phyloP scores from a whole-genome alignment of 2,113 vertebrate genomes.

The Notarius lentiginosus region DNA sequence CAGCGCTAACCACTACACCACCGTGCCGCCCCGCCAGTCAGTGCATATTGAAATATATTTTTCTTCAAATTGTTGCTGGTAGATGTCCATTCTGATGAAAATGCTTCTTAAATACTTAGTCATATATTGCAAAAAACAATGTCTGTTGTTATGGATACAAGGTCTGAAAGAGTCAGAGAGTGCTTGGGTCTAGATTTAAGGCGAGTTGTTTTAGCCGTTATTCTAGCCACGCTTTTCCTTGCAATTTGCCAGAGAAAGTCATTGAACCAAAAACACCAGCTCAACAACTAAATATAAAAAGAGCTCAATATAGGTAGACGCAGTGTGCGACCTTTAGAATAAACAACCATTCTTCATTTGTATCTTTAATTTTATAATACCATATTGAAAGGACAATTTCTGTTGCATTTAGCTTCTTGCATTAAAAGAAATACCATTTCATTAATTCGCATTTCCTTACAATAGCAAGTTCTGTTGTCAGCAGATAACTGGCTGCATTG shows the following conservation, averaged over 20 bases:
- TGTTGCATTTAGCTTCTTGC: slow-evolving; percentile 27
- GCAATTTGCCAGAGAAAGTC: neutral
- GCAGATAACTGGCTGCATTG: slow-evolving; percentile 56
- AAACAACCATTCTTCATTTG: slow-evolving; percentile 4
- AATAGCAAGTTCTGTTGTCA: slow-evolving; percentile 45
- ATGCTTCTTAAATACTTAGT: neutral
- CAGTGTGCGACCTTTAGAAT: slow-evolving; percentile 5
- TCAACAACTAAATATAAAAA: slow-evolving; percentile 5
- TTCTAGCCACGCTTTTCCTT: neutral
- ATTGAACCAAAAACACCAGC: neutral
- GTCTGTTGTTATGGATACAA: neutral
- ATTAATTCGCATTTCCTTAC: slow-evolving; percentile 47
- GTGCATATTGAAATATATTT: too few relatives aligned
- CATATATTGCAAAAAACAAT: neutral
- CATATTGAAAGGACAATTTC: slow-evolving; percentile 2
- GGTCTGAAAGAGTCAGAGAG: neutral
- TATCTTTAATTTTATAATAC: slow-evolving; percentile 33
- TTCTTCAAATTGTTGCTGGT: neutral
- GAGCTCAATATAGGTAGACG: neutral
- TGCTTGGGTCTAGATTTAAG: neutral
- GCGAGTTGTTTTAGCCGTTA: neutral
- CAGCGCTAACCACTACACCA: too few relatives aligned
- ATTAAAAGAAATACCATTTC: slow-evolving; percentile 44
- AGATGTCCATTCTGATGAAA: neutral
- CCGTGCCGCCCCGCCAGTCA: too few relatives aligned